Percentiles rank a stretch among this genome's conserved stretches.
Evolutionary conservation across 2,113 vertebrate species (phyloP).

Genomic region (Rhizomys pruinosus): DNA sequence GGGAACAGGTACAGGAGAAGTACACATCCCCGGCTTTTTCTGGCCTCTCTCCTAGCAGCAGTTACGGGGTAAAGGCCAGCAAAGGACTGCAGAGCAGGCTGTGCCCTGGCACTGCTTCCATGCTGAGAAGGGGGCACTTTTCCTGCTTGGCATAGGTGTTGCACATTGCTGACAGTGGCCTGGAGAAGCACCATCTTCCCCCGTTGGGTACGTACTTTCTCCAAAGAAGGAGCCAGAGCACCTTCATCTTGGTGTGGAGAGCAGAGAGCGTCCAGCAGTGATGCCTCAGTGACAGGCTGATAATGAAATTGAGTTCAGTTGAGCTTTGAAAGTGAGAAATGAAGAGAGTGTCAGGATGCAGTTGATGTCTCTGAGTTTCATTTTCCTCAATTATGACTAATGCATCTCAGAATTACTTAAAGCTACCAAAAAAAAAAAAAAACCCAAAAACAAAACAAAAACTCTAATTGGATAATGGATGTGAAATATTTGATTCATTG

Average conservation of each 20-base stretch:
- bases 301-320: background rate
- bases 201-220: background rate
- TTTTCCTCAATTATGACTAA: conserved; percentile 12
- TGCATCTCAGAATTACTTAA: background rate
- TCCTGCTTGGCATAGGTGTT: background rate
- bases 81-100: background rate
- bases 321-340: conserved; percentile 40
- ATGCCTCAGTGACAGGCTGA: background rate
- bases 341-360: background rate
- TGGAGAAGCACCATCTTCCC: background rate
- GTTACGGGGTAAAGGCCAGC: background rate
- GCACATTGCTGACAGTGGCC: background rate
- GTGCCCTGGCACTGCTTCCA: background rate
- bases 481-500: background rate
- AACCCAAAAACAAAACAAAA: too few species aligned
- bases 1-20: background rate
- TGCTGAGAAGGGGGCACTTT: background rate
- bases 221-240: background rate
- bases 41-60: background rate
- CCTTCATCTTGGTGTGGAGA: background rate
- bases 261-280: background rate
- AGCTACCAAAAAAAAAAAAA: too few species aligned
- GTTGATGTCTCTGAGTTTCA: background rate
- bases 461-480: background rate
- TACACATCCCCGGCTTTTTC: background rate